Conservation (phyloP, 2,888 invertebrate species). For the Ellobium chinense region DNA sequence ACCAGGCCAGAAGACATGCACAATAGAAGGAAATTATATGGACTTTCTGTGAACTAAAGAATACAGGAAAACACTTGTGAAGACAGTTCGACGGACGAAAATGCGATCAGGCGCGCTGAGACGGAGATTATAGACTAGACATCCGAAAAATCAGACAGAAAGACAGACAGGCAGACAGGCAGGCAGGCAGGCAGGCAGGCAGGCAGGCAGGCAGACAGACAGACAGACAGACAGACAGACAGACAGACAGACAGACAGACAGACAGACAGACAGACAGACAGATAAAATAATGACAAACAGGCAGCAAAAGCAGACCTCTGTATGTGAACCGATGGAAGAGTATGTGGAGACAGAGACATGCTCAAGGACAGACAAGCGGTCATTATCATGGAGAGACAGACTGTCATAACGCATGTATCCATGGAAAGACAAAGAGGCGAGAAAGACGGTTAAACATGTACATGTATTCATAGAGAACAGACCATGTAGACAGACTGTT, state of each 20-base stretch:
- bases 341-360: too few species aligned
- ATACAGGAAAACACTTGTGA: not conserved
- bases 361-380: too few species aligned
- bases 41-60: not conserved
- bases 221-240: conserved; percentile 13
- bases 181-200: not conserved
- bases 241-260: conserved; percentile 15
- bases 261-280: conserved; percentile 1
- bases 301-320: too few species aligned
- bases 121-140: not conserved
- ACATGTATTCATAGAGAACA: too few species aligned
- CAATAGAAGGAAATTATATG: not conserved
- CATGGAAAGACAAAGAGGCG: too few species aligned
- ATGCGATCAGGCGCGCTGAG: not conserved
- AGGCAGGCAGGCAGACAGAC: conserved; percentile 1
- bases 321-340: too few species aligned
- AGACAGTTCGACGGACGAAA: not conserved
- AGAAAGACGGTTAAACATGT: too few species aligned
- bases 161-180: conserved; percentile 2
- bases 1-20: not conserved
- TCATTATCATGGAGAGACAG: too few species aligned
- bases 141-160: not conserved
- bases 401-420: too few species aligned
- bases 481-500: too few species aligned
- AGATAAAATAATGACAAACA: too few species aligned